Evolutionary conservation across 2,888 invertebrate species (phyloP).

Genomic region (Crioceris asparagi): DNA sequence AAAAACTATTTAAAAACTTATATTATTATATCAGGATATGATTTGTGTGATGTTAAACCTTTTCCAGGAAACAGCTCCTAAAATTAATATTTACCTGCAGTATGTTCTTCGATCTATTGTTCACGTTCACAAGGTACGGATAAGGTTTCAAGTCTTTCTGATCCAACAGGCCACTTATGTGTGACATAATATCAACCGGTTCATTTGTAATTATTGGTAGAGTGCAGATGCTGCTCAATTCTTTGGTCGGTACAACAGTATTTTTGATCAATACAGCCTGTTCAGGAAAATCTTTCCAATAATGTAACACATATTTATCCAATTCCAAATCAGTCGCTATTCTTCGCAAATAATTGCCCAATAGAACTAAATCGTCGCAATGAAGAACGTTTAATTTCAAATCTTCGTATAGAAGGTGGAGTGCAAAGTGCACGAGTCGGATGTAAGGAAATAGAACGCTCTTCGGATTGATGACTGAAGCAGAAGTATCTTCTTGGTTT

Average conservation of each 20-base stretch:
- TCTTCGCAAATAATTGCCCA: constrained; percentile 65
- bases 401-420: constrained; percentile 88
- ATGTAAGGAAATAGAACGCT: constrained; percentile 63
- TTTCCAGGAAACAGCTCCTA: too few species aligned
- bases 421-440: constrained; percentile 62
- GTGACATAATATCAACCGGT: constrained; percentile 63
- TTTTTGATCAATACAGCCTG: constrained; percentile 7
- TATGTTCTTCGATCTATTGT: constrained; percentile 59
- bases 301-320: constrained; percentile 62
- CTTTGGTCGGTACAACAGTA: constrained; percentile 32
- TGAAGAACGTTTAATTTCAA: constrained; percentile 68
- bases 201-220: constrained; percentile 51
- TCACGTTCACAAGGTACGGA: constrained; percentile 64
- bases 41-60: too few species aligned
- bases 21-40: too few species aligned
- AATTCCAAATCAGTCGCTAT: constrained; percentile 66
- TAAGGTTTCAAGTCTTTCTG: constrained; percentile 47
- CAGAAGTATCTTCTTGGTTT: constrained; percentile 24
- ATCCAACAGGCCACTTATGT: constrained; percentile 54
- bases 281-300: constrained; percentile 74
- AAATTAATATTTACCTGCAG: constrained; percentile 67
- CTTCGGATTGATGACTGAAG: constrained; percentile 42
- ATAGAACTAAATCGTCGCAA: constrained; percentile 52
- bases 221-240: constrained; percentile 47
- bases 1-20: too few species aligned